Conservation (phyloP, 1,140 invertebrate genomes). For the Lerema accius region DNA sequence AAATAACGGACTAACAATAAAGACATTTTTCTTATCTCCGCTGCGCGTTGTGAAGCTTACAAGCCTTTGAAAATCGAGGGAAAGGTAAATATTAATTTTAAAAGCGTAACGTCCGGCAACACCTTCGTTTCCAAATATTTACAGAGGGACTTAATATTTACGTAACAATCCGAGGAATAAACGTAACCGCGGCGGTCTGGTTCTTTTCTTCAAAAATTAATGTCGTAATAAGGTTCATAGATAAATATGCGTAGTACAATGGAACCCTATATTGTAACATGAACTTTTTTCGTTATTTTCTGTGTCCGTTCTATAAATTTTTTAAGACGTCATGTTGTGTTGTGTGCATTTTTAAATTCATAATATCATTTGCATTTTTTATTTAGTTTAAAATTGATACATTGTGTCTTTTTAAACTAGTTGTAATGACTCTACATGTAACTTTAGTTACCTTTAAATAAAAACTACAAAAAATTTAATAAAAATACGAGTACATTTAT, state of each 20-base stretch:
- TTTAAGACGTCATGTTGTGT: too few species aligned
- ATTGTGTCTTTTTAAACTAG: too few species aligned
- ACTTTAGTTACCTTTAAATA: too few species aligned
- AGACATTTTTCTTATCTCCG: slow-evolving; percentile 9
- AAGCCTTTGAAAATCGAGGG: slow-evolving; percentile 44
- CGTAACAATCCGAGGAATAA: slow-evolving; percentile 54
- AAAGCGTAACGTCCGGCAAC: slow-evolving; percentile 61
- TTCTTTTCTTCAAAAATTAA: slow-evolving; percentile 35
- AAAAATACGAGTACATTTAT: background rate
- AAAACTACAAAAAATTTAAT: slow-evolving; percentile 9
- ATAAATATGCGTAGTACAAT: too few species aligned
- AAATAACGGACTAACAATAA: background rate
- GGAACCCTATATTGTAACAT: too few species aligned
- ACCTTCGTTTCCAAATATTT: slow-evolving; percentile 56
- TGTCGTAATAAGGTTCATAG: too few species aligned
- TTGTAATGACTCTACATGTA: too few species aligned
- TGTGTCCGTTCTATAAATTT: too few species aligned
- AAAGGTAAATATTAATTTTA: slow-evolving; percentile 57
- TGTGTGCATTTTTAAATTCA: too few species aligned
- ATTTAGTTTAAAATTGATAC: too few species aligned
- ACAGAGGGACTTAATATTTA: slow-evolving; percentile 57
- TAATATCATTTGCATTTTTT: too few species aligned
- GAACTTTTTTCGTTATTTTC: too few species aligned
- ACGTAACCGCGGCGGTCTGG: slow-evolving; percentile 42
- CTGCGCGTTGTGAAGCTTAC: background rate